Evolutionary conservation across 2,888 invertebrate genomes (phyloP), one percentile per base, ranked within the genome.

Genomic region (Cheilosia vernalis): DNA sequence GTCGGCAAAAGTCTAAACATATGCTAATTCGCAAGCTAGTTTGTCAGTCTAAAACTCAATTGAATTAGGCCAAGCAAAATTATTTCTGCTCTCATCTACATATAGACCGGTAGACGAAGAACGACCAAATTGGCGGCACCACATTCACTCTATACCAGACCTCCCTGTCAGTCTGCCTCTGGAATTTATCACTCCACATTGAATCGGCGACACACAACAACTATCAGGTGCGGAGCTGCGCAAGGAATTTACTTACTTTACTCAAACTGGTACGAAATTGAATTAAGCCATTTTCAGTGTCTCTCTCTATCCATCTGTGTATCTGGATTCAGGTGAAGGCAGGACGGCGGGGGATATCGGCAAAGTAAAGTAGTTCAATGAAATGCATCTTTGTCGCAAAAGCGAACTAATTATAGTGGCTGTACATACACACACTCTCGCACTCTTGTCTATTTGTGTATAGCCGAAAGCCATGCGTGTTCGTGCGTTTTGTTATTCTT

Each of bases 181-280:
- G 67, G 74, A 84, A 84, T 80, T 74, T 74, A 64, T 74, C 58
- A 58, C 73, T 69, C 37, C 60, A 69, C 74, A 80, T 84, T 80
- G 74, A 51, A 80, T 40, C 73, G 80, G 56, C 63, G 69, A 78
- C 55, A 78, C 55, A 78, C 63, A 80, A 73, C 67, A 73, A 64
- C 55, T 61, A 61, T 83, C 82, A 83, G 82, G 78, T 83, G 30
- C 30, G 78, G 53, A 44, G 82, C 70, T 13, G 37, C 4, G 13
- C 37, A 40, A 21, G 40, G 61, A 51, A 72, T 72, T 40, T 27
- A 40, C 27, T 69, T 53, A 60, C 37, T 37, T 37, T 37, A 4
- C 53, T 76, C 61, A 69, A 78, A 69, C 55, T 78, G 60, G 69
- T 69, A 69, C 69, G 40, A 13, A 78, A 44, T 61, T 40, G 61